phyloP scores from a whole-genome alignment of 1,140 invertebrate species.

The Branchinecta lindahli region DNA sequence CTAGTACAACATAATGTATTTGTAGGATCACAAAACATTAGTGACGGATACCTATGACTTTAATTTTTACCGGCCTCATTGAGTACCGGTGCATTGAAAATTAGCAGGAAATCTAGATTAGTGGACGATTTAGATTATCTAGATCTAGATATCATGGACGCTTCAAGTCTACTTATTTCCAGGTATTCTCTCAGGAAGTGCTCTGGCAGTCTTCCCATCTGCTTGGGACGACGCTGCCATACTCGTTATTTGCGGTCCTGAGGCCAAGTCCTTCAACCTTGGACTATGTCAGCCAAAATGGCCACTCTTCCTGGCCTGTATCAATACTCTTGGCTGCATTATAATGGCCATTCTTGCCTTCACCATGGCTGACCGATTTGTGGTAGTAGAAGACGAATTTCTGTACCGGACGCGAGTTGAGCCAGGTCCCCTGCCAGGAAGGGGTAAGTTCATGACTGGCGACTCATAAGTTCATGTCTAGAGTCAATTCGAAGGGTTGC shows the following conservation, averaged over 20 bases:
- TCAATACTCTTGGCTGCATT: not conserved
- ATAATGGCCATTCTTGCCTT: not conserved
- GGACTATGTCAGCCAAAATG: not conserved
- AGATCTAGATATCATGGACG: not conserved
- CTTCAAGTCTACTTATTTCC: not conserved
- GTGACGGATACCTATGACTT: too few relatives aligned
- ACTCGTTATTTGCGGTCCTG: not conserved
- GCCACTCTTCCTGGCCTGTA: not conserved
- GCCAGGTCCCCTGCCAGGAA: not conserved
- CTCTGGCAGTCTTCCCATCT: not conserved
- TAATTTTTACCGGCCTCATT: too few relatives aligned
- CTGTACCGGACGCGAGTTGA: not conserved
- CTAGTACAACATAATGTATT: too few relatives aligned
- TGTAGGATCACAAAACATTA: too few relatives aligned
- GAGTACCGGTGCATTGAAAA: too few relatives aligned
- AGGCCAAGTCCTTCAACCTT: not conserved
- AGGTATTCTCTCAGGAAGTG: not conserved
- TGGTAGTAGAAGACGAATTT: not conserved
- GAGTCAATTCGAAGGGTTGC: too few relatives aligned
- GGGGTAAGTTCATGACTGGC: too few relatives aligned
- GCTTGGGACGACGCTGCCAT: not conserved
- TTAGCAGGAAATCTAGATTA: too few relatives aligned
- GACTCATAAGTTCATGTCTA: too few relatives aligned
- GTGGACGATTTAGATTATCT: too few relatives aligned
- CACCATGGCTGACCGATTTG: not conserved